Conservation (phyloP, 2,113 vertebrate species). For the Thamnophis sirtalis region DNA sequence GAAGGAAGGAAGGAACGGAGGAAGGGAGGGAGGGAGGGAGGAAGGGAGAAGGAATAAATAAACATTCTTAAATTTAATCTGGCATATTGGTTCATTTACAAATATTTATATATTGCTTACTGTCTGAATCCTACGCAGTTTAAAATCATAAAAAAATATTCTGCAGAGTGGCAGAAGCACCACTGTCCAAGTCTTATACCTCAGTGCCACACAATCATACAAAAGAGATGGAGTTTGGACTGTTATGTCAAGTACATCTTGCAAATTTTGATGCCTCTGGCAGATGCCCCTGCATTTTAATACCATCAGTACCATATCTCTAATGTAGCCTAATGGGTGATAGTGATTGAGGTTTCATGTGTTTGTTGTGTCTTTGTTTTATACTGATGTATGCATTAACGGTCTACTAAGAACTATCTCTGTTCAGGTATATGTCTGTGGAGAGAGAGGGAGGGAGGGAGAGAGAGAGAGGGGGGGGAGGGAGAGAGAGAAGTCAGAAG, state of each 20-base stretch:
- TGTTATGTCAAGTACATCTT: neutral
- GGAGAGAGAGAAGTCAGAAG: no score
- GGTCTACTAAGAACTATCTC: neutral
- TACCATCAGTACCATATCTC: neutral
- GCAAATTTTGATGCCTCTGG: neutral
- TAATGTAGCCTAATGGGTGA: neutral
- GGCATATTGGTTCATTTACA: neutral
- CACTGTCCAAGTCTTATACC: neutral
- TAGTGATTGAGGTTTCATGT: neutral
- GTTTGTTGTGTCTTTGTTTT: neutral
- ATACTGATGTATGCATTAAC: neutral
- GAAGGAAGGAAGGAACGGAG: no score
- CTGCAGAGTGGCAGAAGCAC: neutral
- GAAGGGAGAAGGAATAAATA: no score
- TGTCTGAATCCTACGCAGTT: neutral
- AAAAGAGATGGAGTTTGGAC: neutral
- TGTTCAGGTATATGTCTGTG: neutral
- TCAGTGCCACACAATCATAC: neutral
- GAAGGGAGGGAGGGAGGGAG: no score
- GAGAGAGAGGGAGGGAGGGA: no score
- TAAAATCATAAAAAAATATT: neutral
- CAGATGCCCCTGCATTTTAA: neutral
- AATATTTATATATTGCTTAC: neutral
- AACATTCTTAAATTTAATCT: neutral
- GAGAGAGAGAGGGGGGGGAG: no score